phyloP scores from a whole-genome alignment of 2,797 vertebrate genomes.

The Darevskia mixta region DNA sequence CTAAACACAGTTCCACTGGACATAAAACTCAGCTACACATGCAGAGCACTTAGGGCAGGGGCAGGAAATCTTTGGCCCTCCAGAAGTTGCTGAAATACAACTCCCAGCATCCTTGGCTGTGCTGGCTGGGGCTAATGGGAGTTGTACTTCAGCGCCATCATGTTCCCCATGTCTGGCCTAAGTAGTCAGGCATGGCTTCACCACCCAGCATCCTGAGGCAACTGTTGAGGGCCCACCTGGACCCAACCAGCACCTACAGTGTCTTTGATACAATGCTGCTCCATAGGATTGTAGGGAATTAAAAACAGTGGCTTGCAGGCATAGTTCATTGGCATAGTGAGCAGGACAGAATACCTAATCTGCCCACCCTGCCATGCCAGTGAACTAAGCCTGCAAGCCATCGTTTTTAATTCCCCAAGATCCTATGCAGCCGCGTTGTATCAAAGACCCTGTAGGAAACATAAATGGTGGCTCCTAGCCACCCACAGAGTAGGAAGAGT shows the following conservation, averaged over 20 bases:
- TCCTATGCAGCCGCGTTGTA: not conserved
- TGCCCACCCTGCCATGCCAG: not conserved
- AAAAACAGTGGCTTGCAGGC: no score
- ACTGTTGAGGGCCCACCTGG: not conserved
- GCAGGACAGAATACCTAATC: not conserved
- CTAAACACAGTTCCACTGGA: not conserved
- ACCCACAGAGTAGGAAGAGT: not conserved
- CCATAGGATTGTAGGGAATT: no score
- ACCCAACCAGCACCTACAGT: not conserved
- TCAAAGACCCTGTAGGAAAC: not conserved
- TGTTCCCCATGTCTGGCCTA: no score
- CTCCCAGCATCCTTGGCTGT: no score
- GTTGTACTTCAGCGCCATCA: no score
- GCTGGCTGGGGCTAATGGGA: no score
- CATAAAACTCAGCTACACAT: not conserved
- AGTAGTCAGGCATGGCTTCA: not conserved
- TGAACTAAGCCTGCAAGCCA: not conserved
- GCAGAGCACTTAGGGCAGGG: not conserved
- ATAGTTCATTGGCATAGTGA: no score
- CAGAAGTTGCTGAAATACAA: no score
- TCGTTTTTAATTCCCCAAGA: not conserved
- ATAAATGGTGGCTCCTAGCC: not conserved
- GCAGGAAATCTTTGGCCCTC: not conserved
- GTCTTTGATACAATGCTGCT: no score
- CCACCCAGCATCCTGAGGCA: not conserved